Conservation (phyloP, 2,113 vertebrate species). For the Leptodactylus fuscus region DNA sequence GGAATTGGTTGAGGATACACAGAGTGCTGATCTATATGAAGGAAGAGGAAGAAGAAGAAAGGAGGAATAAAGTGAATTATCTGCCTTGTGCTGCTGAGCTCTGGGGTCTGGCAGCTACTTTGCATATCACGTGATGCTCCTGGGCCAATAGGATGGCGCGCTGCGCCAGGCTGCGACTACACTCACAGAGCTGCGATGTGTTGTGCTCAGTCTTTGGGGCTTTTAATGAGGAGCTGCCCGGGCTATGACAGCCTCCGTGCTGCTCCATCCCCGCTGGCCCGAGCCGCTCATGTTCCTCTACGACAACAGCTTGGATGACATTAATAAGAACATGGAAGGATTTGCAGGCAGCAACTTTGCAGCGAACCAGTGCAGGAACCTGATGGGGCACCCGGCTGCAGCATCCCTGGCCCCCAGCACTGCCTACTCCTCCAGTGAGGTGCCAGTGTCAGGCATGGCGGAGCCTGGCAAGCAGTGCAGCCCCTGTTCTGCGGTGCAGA, state of each 20-base stretch:
- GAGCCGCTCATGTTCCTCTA: constrained; percentile 99
- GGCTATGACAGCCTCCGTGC: constrained; percentile 99
- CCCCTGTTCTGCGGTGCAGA: constrained; percentile 92
- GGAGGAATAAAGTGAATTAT: constrained; percentile 67
- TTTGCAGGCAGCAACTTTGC: constrained; percentile 90
- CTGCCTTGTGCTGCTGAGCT: constrained; percentile 70
- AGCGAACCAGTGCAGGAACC: constrained; percentile 93
- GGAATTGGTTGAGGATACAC: too few relatives aligned
- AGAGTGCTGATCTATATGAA: neutral
- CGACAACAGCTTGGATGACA: constrained; percentile 92
- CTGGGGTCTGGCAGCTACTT: constrained; percentile 85
- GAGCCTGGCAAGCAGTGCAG: constrained; percentile 97
- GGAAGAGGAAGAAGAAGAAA: constrained; percentile 20
- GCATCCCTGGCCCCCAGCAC: constrained; percentile 87
- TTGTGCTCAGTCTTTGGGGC: constrained; percentile 90
- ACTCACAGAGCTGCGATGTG: constrained; percentile 82
- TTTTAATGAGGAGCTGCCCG: constrained; percentile 96
- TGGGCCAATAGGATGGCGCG: constrained; percentile 85
- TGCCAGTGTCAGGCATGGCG: constrained; percentile 86
- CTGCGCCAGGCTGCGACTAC: constrained; percentile 85
- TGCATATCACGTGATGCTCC: constrained; percentile 92
- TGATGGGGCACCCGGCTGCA: constrained; percentile 86
- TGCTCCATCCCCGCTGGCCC: constrained; percentile 98
- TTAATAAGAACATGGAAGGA: constrained; percentile 97
- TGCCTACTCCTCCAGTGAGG: constrained; percentile 84